phyloP scores from a whole-genome alignment of 1,140 invertebrate genomes.

The Helicoverpa zea region DNA sequence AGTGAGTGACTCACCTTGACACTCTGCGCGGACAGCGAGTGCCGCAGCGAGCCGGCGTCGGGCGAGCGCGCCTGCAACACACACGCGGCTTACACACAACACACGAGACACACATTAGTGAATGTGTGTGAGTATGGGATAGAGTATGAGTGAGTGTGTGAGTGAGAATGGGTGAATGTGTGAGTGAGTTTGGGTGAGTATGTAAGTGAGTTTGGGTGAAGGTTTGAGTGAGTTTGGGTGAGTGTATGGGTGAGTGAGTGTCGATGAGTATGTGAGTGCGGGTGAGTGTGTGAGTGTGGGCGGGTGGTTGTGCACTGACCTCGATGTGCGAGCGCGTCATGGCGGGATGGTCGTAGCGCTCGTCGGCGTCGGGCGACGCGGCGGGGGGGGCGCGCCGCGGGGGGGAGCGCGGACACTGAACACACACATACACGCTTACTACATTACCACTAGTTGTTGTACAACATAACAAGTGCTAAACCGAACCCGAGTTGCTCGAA shows the following conservation, averaged over 20 bases:
- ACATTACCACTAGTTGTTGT: too few species aligned
- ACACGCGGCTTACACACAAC: background rate
- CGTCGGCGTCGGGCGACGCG: constrained; percentile 66
- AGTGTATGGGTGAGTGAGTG: too few species aligned
- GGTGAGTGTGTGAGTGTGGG: too few species aligned
- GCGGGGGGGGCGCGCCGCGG: constrained; percentile 54
- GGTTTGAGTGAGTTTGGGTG: too few species aligned
- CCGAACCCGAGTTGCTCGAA: too few species aligned
- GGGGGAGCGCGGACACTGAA: constrained; percentile 66
- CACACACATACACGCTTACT: background rate
- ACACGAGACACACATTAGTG: too few species aligned
- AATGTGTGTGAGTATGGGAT: too few species aligned
- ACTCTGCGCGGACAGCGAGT: constrained; percentile 82
- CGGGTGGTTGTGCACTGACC: constrained; percentile 55
- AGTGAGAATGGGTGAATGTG: too few species aligned
- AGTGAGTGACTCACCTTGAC: constrained; percentile 75
- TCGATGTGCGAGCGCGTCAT: constrained; percentile 78
- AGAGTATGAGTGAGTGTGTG: too few species aligned
- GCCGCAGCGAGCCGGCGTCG: constrained; percentile 72
- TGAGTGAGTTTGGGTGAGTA: background rate
- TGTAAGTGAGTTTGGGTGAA: too few species aligned
- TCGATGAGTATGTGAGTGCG: too few species aligned
- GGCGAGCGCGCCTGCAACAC: constrained; percentile 72
- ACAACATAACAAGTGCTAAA: too few species aligned
- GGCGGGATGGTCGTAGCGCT: constrained; percentile 71